Evolutionary conservation across 2,888 invertebrate species (phyloP), one percentile per base, ranked within the genome.

Genomic region (Ptilodon capucinus): DNA sequence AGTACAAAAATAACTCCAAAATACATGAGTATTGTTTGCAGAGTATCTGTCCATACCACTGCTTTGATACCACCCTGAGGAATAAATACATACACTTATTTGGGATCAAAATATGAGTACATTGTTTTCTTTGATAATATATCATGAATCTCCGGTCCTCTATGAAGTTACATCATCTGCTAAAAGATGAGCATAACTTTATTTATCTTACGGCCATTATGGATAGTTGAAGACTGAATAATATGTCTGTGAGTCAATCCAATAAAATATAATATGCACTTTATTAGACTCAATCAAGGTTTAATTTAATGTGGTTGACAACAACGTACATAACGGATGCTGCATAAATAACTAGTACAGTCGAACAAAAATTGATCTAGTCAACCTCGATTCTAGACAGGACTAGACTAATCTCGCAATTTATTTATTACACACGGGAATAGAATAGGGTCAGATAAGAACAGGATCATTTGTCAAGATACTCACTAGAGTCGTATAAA

Each of bases 401-500:
- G 50, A 68, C 65, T 65, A 67, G 64, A 64, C 59, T n/a, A 64
- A 55, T 46, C 28, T 17, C 66, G 54, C 62, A 66, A 71, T 64
- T 67, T 60, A 55, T 57, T 65, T 68, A 58, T 68, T 59, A 51
- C 46, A 53, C 30, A 60, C 49, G 52, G 58, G 64, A 54, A 65
- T 64, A 60, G 42, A 73, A 73, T 68, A 65, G 55, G 68, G 73
- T 70, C 70, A 70, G 55, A 48, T 48, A 42, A 57, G 35, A 18
- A 51, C 42, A 42, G 23, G 32, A 46, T 42, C 46, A 47, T 42
- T 46, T 41, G 49, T 40, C 16, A 44, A 45, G 19, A 50, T 71
- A 92, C 95, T 94, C 89, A 96, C 97, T 80, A 97, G 80, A 51
- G 97, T 96, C 0, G 98, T 98, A 84, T 98, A 98, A 86, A 98